Conservation (phyloP, 2,888 invertebrate genomes). For the Oasisia sp. region DNA sequence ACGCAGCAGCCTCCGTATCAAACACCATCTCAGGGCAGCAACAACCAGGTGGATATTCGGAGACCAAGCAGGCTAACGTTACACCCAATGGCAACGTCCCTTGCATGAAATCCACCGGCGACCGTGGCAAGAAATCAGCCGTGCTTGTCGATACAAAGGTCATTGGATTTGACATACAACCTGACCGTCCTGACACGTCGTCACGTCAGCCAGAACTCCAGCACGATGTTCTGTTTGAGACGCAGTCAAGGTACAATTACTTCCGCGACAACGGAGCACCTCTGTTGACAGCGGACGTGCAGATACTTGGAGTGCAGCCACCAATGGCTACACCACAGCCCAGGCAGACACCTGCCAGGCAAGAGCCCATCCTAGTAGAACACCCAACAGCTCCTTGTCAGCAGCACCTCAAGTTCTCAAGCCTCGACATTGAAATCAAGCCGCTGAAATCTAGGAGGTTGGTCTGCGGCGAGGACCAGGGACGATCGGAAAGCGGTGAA, state of each 20-base stretch:
- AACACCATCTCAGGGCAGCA: background rate
- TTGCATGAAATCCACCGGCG: background rate
- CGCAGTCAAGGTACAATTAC: background rate
- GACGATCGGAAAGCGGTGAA: background rate
- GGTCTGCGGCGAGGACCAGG: background rate
- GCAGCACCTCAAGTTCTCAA: background rate
- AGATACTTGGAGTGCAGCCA: slow-evolving; percentile 38
- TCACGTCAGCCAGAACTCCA: slow-evolving; percentile 18
- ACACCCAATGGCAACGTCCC: background rate
- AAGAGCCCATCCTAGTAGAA: background rate
- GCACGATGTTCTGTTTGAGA: slow-evolving; percentile 21
- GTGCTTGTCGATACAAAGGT: slow-evolving; percentile 18
- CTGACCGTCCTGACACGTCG: background rate
- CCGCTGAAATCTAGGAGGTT: background rate
- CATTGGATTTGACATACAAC: slow-evolving; percentile 27
- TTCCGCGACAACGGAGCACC: background rate
- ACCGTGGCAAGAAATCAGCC: background rate
- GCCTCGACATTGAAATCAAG: background rate
- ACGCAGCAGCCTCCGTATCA: background rate
- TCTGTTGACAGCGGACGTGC: slow-evolving; percentile 28
- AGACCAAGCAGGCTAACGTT: background rate
- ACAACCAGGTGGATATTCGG: background rate
- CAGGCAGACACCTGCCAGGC: background rate
- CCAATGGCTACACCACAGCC: background rate
- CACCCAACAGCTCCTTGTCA: background rate